phyloP scores from a whole-genome alignment of 2,113 vertebrate genomes.

The Otolemur garnettii region DNA sequence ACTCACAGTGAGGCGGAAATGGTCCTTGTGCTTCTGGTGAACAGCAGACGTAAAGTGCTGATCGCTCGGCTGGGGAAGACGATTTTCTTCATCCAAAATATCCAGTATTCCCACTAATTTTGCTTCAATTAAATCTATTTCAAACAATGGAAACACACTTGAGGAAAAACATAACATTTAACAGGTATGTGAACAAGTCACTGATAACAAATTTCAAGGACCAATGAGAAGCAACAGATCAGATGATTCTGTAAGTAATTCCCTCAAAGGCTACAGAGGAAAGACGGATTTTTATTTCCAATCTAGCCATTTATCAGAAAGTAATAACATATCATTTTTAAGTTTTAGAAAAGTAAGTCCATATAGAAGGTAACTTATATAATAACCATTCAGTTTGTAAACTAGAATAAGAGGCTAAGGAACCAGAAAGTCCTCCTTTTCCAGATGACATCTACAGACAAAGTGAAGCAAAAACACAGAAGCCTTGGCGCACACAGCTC shows the following conservation, averaged over 20 bases:
- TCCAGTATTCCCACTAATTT: constrained; percentile 96
- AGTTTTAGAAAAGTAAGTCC: background rate
- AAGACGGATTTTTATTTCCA: constrained; percentile 23
- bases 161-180: constrained; percentile 46
- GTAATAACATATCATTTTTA: background rate
- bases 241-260: background rate
- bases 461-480: constrained; percentile 12
- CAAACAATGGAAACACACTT: constrained; percentile 4
- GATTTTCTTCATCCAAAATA: constrained; percentile 99
- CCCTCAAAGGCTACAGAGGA: background rate
- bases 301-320: background rate
- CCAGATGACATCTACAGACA: background rate
- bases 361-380: background rate
- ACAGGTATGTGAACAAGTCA: constrained; percentile 12
- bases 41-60: constrained; percentile 96
- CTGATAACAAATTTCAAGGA: constrained; percentile 24
- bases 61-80: constrained; percentile 97
- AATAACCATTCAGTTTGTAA: background rate
- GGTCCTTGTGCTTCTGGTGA: constrained; percentile 97
- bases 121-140: constrained; percentile 96
- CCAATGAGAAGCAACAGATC: background rate
- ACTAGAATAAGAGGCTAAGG: background rate
- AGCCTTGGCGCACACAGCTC: background rate
- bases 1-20: constrained; percentile 97
- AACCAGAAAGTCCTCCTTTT: background rate